Conservation (phyloP, 2,797 vertebrate genomes). For the Atherinosoma microstoma region DNA sequence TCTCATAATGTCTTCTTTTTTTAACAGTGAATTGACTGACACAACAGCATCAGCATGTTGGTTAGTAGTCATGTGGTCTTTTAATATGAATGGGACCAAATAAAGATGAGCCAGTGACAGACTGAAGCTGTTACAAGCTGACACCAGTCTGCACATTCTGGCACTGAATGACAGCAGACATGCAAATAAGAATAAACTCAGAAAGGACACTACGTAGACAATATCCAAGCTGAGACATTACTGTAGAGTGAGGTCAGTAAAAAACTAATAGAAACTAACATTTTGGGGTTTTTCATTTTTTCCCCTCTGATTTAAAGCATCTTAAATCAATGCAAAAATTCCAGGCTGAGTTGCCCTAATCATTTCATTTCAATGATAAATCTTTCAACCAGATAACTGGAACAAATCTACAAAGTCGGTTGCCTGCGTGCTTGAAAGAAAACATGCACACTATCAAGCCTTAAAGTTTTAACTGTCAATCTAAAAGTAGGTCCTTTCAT, state of each 20-base stretch:
- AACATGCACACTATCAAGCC: background rate
- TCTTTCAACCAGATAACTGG: background rate
- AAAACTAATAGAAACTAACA: background rate
- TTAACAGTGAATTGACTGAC: background rate
- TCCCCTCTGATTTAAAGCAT: background rate
- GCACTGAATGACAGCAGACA: slow-evolving; percentile 32
- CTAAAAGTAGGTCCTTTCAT: background rate
- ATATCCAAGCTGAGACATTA: background rate
- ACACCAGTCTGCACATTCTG: slow-evolving; percentile 57
- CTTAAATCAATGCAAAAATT: background rate
- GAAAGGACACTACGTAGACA: background rate
- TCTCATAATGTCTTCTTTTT: background rate
- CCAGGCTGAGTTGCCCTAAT: background rate
- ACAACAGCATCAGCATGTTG: slow-evolving; percentile 1
- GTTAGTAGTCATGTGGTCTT: slow-evolving; percentile 25
- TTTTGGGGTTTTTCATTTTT: background rate
- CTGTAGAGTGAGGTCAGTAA: background rate
- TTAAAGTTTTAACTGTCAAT: background rate
- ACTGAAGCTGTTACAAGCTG: slow-evolving; percentile 64
- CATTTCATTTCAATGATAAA: background rate
- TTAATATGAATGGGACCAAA: slow-evolving; percentile 30
- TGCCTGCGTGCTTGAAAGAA: background rate
- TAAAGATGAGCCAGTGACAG: slow-evolving; percentile 46
- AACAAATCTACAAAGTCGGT: background rate
- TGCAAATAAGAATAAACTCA: slow-evolving; percentile 27